Percentiles rank a stretch among this genome's conserved stretches.
Conservation (phyloP, 2,113 vertebrate species). For the Brachirus orientalis region DNA sequence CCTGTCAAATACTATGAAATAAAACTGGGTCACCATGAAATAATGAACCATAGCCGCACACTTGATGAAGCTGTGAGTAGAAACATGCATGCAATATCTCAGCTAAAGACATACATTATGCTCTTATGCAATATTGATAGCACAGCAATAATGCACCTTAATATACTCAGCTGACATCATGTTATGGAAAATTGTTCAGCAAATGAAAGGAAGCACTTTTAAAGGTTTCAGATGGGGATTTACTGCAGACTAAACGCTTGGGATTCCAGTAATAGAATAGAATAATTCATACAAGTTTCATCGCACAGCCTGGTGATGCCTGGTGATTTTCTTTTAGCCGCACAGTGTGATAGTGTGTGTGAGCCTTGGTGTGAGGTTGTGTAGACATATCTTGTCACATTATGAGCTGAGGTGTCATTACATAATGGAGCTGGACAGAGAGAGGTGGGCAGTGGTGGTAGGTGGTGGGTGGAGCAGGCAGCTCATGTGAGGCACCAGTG, state of each 20-base stretch:
- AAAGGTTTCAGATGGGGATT: conserved; percentile 25
- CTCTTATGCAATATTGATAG: conserved; percentile 36
- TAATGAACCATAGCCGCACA: conserved; percentile 51
- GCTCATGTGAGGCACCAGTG: conserved; percentile 46
- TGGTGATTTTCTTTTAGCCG: conserved; percentile 7
- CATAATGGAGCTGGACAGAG: conserved; percentile 50
- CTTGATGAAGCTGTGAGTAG: conserved; percentile 31
- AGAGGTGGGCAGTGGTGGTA: background rate
- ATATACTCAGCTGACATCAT: background rate
- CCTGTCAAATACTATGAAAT: conserved; percentile 59
- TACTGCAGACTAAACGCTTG: conserved; percentile 28
- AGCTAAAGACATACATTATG: conserved; percentile 19
- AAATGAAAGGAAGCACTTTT: conserved; percentile 32
- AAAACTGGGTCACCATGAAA: conserved; percentile 73
- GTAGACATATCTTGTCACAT: conserved; percentile 59
- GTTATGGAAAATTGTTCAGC: background rate
- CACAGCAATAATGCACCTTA: conserved; percentile 16
- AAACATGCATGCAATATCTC: conserved; percentile 5
- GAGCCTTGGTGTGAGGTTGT: conserved; percentile 18
- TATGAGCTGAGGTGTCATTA: conserved; percentile 61
- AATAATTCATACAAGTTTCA: conserved; percentile 42
- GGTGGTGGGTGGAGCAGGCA: conserved; percentile 1
- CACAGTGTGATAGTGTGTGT: conserved; percentile 20
- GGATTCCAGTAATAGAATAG: conserved; percentile 46
- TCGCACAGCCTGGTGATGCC: background rate